Evolutionary conservation across 2,797 vertebrate species (phyloP).

Genomic region (Ambastaia sidthimunki): DNA sequence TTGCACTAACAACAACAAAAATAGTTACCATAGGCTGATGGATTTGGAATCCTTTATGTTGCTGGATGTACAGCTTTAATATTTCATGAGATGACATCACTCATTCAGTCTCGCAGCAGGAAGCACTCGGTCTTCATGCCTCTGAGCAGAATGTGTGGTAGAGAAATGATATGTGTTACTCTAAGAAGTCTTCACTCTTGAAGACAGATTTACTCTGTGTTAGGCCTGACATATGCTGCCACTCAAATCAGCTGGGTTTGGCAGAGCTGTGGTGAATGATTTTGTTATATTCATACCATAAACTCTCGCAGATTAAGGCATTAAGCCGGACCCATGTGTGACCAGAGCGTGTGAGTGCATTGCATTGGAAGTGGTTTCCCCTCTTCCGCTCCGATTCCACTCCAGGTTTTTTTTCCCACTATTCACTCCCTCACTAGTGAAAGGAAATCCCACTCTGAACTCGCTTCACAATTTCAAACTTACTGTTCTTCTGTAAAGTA

Average conservation of each 20-base stretch:
- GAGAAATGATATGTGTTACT: constrained; percentile 47
- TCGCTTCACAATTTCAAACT: neutral
- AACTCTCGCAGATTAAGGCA: constrained; percentile 35
- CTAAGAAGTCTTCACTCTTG: constrained; percentile 36
- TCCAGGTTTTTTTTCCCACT: neutral
- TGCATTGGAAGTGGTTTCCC: neutral
- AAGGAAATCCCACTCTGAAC: neutral
- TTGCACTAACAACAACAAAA: constrained; percentile 29
- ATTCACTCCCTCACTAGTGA: neutral
- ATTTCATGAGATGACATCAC: constrained; percentile 48
- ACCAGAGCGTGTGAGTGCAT: neutral
- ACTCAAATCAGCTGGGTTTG: constrained; percentile 50
- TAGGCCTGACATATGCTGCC: constrained; percentile 34
- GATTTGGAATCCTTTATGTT: constrained; percentile 47
- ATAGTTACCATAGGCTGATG: constrained; percentile 43
- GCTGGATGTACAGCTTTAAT: constrained; percentile 47
- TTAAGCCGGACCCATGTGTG: neutral
- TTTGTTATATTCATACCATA: constrained; percentile 46
- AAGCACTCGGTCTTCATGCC: constrained; percentile 36
- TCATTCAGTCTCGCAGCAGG: constrained; percentile 48
- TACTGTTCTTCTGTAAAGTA: neutral
- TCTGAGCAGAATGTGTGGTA: constrained; percentile 36
- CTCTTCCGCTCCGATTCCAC: neutral
- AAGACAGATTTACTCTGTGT: constrained; percentile 39
- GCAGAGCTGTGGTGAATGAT: constrained; percentile 35